Evolutionary conservation across 2,888 invertebrate species (phyloP).

Genomic region (Malthinus flaveolus): DNA sequence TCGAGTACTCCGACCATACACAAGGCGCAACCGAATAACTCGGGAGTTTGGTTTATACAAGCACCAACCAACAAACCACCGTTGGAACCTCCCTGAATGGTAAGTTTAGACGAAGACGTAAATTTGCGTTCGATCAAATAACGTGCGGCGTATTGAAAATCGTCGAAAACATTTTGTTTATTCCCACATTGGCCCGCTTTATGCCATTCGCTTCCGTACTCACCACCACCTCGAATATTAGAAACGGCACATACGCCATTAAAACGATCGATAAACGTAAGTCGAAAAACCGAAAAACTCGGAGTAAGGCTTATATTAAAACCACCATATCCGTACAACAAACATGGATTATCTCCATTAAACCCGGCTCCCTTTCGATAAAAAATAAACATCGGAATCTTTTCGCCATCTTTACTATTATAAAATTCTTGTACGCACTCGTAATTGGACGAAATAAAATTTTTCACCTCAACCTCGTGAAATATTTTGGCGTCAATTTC

Average conservation of each 20-base stretch:
- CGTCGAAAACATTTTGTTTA: conserved; percentile 97
- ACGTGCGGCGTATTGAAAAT: conserved; percentile 91
- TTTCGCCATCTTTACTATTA: conserved; percentile 87
- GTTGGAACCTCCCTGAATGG: conserved; percentile 94
- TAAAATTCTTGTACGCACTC: conserved; percentile 91
- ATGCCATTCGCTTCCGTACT: conserved; percentile 98
- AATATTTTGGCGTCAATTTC: conserved; percentile 71
- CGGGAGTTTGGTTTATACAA: conserved; percentile 92
- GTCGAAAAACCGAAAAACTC: conserved; percentile 81
- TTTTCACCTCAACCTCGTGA: conserved; percentile 81
- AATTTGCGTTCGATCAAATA: conserved; percentile 82
- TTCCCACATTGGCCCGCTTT: conserved; percentile 86
- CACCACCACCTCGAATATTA: conserved; percentile 95
- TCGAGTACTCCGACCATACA: conserved; percentile 97
- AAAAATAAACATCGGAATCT: conserved; percentile 91
- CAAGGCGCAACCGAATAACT: conserved; percentile 89
- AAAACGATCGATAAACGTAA: conserved; percentile 88
- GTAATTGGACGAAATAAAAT: conserved; percentile 77
- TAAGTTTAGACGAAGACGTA: conserved; percentile 73
- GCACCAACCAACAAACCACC: conserved; percentile 94
- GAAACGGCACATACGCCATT: conserved; percentile 90
- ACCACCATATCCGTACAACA: conserved; percentile 97
- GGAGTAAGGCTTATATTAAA: conserved; percentile 93
- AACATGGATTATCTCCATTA: conserved; percentile 77
- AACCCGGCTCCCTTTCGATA: conserved; percentile 61